Percentiles rank a stretch among this genome's conserved stretches.
These are phyloP conservation scores for Calameuta filiformis DNA, from an alignment of 2,888 invertebrate genomes.

Conservation along the genomic window DNA sequence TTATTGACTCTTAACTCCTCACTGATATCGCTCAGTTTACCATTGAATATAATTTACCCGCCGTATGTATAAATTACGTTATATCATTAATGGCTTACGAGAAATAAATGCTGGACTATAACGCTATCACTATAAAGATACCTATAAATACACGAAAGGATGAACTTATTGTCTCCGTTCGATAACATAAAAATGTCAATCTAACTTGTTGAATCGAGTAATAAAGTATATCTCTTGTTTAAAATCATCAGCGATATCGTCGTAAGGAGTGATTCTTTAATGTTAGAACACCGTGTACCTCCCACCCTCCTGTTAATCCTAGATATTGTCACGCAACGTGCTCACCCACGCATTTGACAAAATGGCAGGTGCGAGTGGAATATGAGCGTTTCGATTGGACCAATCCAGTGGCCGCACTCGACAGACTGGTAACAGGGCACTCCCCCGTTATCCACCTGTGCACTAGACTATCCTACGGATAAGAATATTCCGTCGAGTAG, in stretches of 20 bases:
- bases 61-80: too few relatives aligned
- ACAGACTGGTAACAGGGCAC: too few relatives aligned
- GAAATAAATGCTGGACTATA: too few relatives aligned
- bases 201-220: slow-evolving; percentile 3
- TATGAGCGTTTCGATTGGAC: slow-evolving; percentile 2
- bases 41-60: too few relatives aligned
- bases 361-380: not conserved
- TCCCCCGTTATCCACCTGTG: too few relatives aligned
- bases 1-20: too few relatives aligned
- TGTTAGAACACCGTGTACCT: not conserved
- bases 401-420: not conserved
- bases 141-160: too few relatives aligned
- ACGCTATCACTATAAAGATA: too few relatives aligned
- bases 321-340: not conserved
- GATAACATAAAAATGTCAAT: slow-evolving; percentile 2
- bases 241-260: not conserved
- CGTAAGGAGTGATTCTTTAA: not conserved
- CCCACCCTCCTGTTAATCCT: not conserved
- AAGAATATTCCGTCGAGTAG: too few relatives aligned
- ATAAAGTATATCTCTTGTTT: not conserved
- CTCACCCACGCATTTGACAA: slow-evolving; percentile 1
- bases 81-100: too few relatives aligned
- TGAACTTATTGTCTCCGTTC: not conserved
- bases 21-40: too few relatives aligned
- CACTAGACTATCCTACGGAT: too few relatives aligned